A percentile compares a stretch with the other conserved stretches of the same genome.
phyloP scores from a whole-genome alignment of 2,113 vertebrate species.

The Irena cyanogastra region DNA sequence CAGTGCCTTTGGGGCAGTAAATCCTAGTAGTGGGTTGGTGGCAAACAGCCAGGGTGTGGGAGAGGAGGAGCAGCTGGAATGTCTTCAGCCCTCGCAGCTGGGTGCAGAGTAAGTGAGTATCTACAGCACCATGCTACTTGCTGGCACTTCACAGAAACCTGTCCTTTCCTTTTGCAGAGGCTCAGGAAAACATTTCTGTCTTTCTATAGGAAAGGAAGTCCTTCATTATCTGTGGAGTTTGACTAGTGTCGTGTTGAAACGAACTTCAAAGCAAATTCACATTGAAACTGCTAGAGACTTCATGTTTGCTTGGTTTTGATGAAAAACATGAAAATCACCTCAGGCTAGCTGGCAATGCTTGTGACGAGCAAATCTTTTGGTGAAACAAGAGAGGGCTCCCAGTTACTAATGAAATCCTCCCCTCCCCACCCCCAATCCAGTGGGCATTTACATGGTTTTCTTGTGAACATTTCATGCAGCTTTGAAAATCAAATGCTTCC shows the following conservation, averaged over 20 bases:
- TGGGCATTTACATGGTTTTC: conserved; percentile 50
- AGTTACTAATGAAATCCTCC: conserved; percentile 19
- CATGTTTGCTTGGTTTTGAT: conserved; percentile 37
- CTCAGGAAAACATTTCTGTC: background rate
- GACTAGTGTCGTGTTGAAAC: background rate
- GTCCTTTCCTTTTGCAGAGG: background rate
- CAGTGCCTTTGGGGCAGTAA: background rate
- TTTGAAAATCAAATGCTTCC: conserved; percentile 58
- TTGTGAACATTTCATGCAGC: conserved; percentile 28
- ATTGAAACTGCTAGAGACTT: conserved; percentile 4
- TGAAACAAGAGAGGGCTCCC: conserved; percentile 24
- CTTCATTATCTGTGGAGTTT: background rate
- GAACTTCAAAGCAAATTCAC: conserved; percentile 18
- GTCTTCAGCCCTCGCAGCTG: background rate
- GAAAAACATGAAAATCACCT: conserved; percentile 31
- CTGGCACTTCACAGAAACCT: background rate
- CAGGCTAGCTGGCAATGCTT: conserved; percentile 34
- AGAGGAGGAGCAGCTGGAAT: background rate
- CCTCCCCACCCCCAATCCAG: background rate
- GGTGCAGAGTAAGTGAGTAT: rapidly evolving
- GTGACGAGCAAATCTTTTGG: conserved; percentile 12
- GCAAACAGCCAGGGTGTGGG: background rate
- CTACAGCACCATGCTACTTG: background rate
- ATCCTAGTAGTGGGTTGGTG: background rate
- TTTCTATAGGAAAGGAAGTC: background rate